Conservation (phyloP, 2,797 vertebrate species). For the Sphaeramia orbicularis region DNA sequence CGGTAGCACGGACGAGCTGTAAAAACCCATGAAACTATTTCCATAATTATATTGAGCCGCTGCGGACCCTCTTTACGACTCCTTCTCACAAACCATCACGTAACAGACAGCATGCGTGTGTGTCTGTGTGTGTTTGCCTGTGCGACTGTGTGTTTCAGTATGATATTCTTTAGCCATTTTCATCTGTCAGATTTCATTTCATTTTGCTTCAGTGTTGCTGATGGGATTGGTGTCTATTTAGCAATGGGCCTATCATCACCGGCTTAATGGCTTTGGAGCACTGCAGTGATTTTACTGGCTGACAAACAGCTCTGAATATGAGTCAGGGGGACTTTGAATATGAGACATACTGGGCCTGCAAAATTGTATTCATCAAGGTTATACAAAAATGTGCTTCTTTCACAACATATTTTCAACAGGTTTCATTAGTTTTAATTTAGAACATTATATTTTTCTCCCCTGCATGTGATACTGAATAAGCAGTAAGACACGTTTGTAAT, state of each 20-base stretch:
- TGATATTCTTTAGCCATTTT: constrained; percentile 35
- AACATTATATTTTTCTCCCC: neutral
- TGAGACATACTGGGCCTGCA: constrained; percentile 25
- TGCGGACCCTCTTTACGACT: constrained; percentile 69
- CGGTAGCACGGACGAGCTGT: constrained; percentile 74
- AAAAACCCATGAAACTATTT: constrained; percentile 77
- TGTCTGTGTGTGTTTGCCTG: neutral
- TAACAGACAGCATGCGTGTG: constrained; percentile 35
- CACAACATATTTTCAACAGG: constrained; percentile 3
- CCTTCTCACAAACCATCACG: constrained; percentile 59
- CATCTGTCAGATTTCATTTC: constrained; percentile 56
- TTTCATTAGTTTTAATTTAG: constrained; percentile 10
- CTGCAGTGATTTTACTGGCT: constrained; percentile 63
- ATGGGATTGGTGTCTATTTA: constrained; percentile 66
- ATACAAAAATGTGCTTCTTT: constrained; percentile 16
- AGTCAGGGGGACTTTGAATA: constrained; percentile 56
- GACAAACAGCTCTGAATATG: constrained; percentile 68
- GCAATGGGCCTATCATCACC: constrained; percentile 57
- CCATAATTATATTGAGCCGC: constrained; percentile 75
- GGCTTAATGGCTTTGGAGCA: constrained; percentile 65
- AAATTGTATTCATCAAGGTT: constrained; percentile 35
- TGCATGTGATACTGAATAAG: neutral
- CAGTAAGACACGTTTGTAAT: neutral
- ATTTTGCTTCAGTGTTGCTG: constrained; percentile 55
- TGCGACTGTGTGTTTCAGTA: constrained; percentile 8